Evolutionary conservation across 2,888 invertebrate genomes (phyloP).

Genomic region (Pyrrhosoma nymphula): DNA sequence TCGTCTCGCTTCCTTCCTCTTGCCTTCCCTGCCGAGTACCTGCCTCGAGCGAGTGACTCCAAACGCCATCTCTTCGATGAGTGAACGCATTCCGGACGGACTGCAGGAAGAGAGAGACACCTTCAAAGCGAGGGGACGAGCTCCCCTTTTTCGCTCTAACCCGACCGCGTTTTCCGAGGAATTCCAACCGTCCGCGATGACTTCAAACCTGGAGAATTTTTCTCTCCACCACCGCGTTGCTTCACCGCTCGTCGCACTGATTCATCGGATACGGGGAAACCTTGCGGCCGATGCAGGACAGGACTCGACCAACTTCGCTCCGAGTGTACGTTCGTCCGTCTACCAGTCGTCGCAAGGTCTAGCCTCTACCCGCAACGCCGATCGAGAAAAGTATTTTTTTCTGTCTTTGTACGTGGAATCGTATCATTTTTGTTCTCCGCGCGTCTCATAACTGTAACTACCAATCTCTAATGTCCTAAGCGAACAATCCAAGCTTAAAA

Average conservation of each 20-base stretch:
- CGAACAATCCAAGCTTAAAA: no score
- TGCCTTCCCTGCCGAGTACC: background rate
- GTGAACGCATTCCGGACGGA: background rate
- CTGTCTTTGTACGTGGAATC: no score
- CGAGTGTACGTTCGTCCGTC: no score
- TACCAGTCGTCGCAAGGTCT: background rate
- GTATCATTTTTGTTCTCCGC: no score
- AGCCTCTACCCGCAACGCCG: background rate
- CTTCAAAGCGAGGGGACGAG: background rate
- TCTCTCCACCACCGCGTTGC: background rate
- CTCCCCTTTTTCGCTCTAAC: background rate
- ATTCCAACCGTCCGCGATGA: background rate
- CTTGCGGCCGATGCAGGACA: background rate
- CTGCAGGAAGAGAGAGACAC: background rate
- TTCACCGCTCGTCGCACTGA: background rate
- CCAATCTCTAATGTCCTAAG: no score
- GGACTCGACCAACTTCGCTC: background rate
- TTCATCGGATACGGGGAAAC: slow-evolving; percentile 22
- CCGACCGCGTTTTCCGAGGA: background rate
- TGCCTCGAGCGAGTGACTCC: no score
- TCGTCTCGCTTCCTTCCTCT: background rate
- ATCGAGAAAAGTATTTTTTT: background rate
- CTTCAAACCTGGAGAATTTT: background rate
- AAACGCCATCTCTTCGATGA: background rate
- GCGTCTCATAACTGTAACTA: no score